A percentile compares a stretch with the other conserved stretches of the same genome.
phyloP scores from a whole-genome alignment of 2,113 vertebrate genomes.

The Leucopsar rothschildi region DNA sequence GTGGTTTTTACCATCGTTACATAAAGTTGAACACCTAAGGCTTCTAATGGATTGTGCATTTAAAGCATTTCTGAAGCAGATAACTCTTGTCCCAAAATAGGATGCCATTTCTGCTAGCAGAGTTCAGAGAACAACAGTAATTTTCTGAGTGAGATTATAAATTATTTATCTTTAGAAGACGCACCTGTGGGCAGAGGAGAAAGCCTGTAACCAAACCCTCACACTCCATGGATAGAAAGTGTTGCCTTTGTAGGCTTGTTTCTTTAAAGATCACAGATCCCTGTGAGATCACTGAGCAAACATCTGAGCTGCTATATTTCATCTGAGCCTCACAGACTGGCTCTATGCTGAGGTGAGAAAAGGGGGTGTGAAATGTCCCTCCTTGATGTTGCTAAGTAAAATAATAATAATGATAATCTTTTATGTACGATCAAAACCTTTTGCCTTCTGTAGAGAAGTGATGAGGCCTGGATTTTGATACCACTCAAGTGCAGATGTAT shows the following conservation, averaged over 20 bases:
- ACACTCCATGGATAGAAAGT: neutral
- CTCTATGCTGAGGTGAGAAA: neutral
- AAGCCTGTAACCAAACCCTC: neutral
- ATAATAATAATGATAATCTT: neutral
- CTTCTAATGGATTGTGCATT: neutral
- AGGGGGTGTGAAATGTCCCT: neutral
- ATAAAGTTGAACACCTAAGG: neutral
- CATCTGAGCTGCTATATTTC: neutral
- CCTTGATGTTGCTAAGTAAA: slow-evolving; percentile 6
- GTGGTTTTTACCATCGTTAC: neutral
- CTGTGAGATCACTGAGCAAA: neutral
- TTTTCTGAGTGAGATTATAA: neutral
- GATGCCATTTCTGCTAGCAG: neutral
- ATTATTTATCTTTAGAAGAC: neutral
- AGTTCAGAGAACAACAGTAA: neutral
- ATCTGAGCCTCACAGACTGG: neutral
- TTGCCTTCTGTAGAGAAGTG: neutral
- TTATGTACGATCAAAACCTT: neutral
- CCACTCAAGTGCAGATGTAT: neutral
- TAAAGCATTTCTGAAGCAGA: neutral
- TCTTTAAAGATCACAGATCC: slow-evolving; percentile 16
- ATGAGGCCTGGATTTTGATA: neutral
- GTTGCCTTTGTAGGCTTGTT: neutral
- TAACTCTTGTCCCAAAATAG: neutral
- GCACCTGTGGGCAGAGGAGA: slow-evolving; percentile 6